Evolutionary conservation across 2,888 invertebrate genomes (phyloP).

Genomic region (Cataglyphis rosenhaueri): DNA sequence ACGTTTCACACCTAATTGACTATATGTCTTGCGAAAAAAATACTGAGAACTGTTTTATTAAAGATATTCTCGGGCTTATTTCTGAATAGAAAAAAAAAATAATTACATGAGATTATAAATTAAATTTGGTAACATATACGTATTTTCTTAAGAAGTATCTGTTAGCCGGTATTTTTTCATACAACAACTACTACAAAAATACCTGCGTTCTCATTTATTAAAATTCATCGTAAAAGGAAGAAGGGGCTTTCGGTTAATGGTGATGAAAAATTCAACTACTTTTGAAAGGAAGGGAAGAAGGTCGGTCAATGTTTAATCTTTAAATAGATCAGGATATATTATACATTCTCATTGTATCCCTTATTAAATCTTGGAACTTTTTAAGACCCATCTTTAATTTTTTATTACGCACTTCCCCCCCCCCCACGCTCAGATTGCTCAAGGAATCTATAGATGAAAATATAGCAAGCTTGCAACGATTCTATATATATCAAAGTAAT

Average conservation of each 20-base stretch:
- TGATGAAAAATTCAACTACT: conserved; percentile 39
- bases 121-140: background rate
- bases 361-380: conserved; percentile 48
- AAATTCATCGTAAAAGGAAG: conserved; percentile 29
- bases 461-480: no score
- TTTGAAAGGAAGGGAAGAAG: conserved; percentile 36
- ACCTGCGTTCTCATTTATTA: conserved; percentile 30
- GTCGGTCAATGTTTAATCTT: conserved; percentile 48
- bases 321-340: conserved; percentile 40
- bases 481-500: background rate
- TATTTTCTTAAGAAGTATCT: background rate
- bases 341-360: conserved; percentile 38
- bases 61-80: background rate
- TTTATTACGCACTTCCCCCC: background rate
- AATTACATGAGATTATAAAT: background rate
- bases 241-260: conserved; percentile 38
- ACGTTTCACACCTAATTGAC: conserved; percentile 6
- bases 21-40: background rate
- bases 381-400: conserved; percentile 29
- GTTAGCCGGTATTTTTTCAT: background rate
- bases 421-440: background rate
- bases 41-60: background rate
- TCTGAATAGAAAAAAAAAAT: background rate
- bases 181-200: conserved; percentile 2
- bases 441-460: conserved; percentile 7